These are phyloP conservation scores for Polymixis flavicincta DNA, from an alignment of 2,888 invertebrate species.

Conservation along the genomic window DNA sequence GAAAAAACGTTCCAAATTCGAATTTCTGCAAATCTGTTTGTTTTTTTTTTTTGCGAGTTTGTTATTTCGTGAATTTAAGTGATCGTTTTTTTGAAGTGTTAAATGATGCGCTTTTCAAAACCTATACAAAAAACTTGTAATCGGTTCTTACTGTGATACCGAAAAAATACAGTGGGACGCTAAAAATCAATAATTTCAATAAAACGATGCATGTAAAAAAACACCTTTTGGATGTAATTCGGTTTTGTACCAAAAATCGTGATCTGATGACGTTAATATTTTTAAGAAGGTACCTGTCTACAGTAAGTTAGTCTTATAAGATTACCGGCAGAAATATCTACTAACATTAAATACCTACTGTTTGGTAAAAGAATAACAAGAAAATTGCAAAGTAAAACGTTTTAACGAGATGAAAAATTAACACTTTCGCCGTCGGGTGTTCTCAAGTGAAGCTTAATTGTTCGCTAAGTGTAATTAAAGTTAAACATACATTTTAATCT, in stretches of 20 bases:
- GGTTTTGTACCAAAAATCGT: not conserved
- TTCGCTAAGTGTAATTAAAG: conserved; percentile 14
- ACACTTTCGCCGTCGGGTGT: conserved; percentile 66
- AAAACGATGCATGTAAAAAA: not conserved
- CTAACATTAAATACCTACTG: not conserved
- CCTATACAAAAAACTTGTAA: not conserved
- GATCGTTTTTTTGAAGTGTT: conserved; percentile 1
- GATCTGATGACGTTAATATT: not conserved
- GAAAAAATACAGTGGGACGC: not conserved
- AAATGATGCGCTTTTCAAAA: not conserved
- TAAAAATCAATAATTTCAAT: not conserved
- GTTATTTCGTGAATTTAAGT: not conserved
- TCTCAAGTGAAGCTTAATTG: conserved; percentile 45
- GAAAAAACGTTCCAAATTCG: conserved; percentile 14
- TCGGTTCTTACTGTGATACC: not conserved
- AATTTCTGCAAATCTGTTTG: not conserved
- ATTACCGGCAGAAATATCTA: not conserved
- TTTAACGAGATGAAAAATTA: conserved; percentile 30
- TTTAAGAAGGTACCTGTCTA: not conserved
- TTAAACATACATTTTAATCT: not conserved
- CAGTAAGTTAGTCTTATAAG: not conserved
- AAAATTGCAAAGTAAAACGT: conserved; percentile 20
- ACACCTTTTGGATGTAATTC: too few relatives aligned
- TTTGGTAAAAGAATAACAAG: not conserved
- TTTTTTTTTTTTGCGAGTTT: not conserved